Evolutionary conservation across 2,797 vertebrate genomes (phyloP), one percentile per base, ranked within the genome.

Genomic region (Sebastolobus altivelis): DNA sequence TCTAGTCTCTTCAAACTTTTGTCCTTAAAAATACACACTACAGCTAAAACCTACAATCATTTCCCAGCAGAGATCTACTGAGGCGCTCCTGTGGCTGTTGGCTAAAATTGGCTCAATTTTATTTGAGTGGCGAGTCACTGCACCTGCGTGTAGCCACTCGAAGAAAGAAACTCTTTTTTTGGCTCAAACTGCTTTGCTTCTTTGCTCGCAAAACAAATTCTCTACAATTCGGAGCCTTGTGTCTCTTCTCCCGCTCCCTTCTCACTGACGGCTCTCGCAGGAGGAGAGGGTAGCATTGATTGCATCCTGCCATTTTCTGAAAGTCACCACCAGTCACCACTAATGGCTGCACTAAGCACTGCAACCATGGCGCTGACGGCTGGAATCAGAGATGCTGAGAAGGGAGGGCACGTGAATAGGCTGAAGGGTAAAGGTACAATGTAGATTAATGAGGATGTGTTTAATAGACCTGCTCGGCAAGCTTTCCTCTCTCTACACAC

Each of bases 81-180:
- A 80, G 35, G 29, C 0, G 8, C 33, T 68, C 65, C 56, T 33
- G 54, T 68, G 58, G 74, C 65, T 75, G 27, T 75, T 67, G 12
- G 49, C 25, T 38, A 54, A 84, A 81, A 87, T 73, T 63, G 70
- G 25, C 67, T 76, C 55, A 61, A 77, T 83, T 88, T 82, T 56
- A 73, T 74, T 68, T 65, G 56, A 84, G 60, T 76, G 65, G 71
- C 1, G 5, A 72, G 29, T 71, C n/a, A 55, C 58, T 46, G 20
- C 25, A 73, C 35, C 14, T 72, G 29, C 1, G 6, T 4, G 1
- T 66, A 65, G 73, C 43, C 75, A 71, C 38, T 74, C 10, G 16
- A 49, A 70, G 65, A 83, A 71, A 76, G n/a, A 80, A 61, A 66
- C 38, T 38, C 1, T 2, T 46, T 56, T 46, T 25, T 55, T 61